These are phyloP conservation scores for Tricholaema leucomelas DNA, from an alignment of 2,113 vertebrate genomes.

Conservation along the genomic window DNA sequence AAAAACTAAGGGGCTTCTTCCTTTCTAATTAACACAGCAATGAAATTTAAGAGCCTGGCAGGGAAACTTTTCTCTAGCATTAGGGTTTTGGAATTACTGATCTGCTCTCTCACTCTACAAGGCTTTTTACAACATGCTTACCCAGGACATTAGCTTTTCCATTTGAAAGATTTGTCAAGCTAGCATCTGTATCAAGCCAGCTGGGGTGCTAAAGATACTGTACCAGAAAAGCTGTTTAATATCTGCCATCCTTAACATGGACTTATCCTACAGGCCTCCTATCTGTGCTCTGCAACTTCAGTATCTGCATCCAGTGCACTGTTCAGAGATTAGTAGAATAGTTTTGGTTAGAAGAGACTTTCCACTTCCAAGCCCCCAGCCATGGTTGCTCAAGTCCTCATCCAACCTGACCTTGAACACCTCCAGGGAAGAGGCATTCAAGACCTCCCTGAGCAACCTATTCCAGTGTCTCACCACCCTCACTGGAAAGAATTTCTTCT, in stretches of 20 bases:
- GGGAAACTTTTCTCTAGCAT: background rate
- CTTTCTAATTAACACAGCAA: slow-evolving; percentile 18
- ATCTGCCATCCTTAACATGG: background rate
- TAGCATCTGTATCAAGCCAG: background rate
- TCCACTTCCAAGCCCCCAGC: too few species aligned
- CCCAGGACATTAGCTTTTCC: background rate
- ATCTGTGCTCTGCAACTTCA: background rate
- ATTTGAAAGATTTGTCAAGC: background rate
- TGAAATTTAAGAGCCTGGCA: slow-evolving; percentile 19
- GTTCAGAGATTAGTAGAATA: too few species aligned
- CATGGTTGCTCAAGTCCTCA: too few species aligned
- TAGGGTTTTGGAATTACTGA: background rate
- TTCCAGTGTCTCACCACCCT: too few species aligned
- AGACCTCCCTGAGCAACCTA: too few species aligned
- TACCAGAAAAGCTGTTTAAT: background rate
- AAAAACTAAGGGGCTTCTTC: background rate
- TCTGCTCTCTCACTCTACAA: background rate
- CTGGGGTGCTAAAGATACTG: background rate
- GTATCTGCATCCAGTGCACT: background rate
- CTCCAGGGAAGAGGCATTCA: too few species aligned
- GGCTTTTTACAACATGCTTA: background rate
- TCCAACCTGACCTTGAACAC: too few species aligned
- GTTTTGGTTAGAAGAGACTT: too few species aligned
- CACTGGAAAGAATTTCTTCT: too few species aligned
- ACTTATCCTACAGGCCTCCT: background rate